Evolutionary conservation across 2,113 vertebrate species (phyloP).

Genomic region (Kryptolebias marmoratus): DNA sequence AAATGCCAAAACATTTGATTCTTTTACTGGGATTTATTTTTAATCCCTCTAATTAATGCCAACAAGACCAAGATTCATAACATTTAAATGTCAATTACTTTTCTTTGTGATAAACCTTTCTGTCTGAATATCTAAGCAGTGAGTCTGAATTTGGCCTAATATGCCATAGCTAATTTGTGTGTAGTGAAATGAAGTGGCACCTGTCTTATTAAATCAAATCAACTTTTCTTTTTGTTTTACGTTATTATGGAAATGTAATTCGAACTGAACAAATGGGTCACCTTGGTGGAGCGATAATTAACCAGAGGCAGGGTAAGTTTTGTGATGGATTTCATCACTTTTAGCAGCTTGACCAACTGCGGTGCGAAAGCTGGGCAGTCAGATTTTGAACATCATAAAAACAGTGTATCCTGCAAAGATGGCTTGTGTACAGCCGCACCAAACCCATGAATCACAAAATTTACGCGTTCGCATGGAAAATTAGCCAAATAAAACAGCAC

Average conservation of each 20-base stretch:
- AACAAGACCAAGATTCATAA: slow-evolving; percentile 59
- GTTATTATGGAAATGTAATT: slow-evolving; percentile 10
- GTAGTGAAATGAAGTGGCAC: slow-evolving; percentile 4
- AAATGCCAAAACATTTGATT: slow-evolving; percentile 59
- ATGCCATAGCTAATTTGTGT: slow-evolving; percentile 29
- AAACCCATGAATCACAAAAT: slow-evolving; percentile 30
- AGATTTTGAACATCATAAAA: slow-evolving; percentile 18
- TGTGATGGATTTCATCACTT: background rate
- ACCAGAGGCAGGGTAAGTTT: background rate
- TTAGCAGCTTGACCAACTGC: background rate
- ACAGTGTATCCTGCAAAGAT: slow-evolving; percentile 16
- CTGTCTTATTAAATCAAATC: slow-evolving; percentile 20
- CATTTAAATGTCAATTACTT: slow-evolving; percentile 67
- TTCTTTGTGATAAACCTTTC: slow-evolving; percentile 40
- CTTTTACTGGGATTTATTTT: slow-evolving; percentile 53
- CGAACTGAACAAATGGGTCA: background rate
- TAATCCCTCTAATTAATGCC: slow-evolving; percentile 68
- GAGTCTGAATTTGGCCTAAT: slow-evolving; percentile 22
- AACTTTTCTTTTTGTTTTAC: slow-evolving; percentile 9
- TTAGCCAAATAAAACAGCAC: slow-evolving; percentile 29
- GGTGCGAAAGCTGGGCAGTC: background rate
- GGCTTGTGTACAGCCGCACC: slow-evolving; percentile 21
- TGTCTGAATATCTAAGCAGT: slow-evolving; percentile 45
- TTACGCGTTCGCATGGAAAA: slow-evolving; percentile 15
- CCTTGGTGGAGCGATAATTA: background rate